These are phyloP conservation scores for Anastatus disparis DNA, from an alignment of 1,140 invertebrate genomes.

Conservation along the genomic window DNA sequence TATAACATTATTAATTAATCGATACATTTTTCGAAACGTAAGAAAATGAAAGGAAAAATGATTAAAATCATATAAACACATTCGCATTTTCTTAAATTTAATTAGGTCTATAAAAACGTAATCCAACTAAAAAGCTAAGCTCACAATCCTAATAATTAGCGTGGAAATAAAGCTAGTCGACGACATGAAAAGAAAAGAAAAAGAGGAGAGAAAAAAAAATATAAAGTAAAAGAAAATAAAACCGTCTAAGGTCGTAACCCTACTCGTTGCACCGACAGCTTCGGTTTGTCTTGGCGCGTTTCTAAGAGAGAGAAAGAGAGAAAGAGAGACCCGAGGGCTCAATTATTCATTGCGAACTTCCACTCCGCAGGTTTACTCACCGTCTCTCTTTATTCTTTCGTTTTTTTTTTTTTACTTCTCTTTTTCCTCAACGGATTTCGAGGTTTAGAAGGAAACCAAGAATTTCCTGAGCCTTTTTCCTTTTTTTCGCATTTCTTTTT, in stretches of 20 bases:
- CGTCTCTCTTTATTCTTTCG: conserved; percentile 28
- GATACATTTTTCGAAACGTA: too few relatives aligned
- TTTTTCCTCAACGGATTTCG: conserved; percentile 34
- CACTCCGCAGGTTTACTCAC: conserved; percentile 26
- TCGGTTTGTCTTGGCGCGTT: conserved; percentile 43
- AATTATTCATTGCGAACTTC: conserved; percentile 49
- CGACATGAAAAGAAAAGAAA: neutral
- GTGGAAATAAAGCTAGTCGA: conserved; percentile 1
- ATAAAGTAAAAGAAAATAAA: conserved; percentile 9
- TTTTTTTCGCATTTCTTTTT: neutral
- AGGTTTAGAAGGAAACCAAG: conserved; percentile 42
- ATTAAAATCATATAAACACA: neutral
- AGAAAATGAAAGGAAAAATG: too few relatives aligned
- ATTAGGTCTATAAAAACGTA: neutral
- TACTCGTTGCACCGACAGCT: conserved; percentile 19
- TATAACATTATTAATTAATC: too few relatives aligned
- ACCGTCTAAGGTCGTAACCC: conserved; percentile 15
- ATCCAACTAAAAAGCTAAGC: neutral
- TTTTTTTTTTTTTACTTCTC: conserved; percentile 28
- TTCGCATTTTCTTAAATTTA: neutral
- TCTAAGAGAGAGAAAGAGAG: too few relatives aligned
- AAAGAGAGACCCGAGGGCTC: conserved; percentile 44
- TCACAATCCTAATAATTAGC: neutral
- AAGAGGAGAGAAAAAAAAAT: neutral
- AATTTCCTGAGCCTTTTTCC: conserved; percentile 1